phyloP scores from a whole-genome alignment of 2,888 invertebrate species.

The Clunio marinus region DNA sequence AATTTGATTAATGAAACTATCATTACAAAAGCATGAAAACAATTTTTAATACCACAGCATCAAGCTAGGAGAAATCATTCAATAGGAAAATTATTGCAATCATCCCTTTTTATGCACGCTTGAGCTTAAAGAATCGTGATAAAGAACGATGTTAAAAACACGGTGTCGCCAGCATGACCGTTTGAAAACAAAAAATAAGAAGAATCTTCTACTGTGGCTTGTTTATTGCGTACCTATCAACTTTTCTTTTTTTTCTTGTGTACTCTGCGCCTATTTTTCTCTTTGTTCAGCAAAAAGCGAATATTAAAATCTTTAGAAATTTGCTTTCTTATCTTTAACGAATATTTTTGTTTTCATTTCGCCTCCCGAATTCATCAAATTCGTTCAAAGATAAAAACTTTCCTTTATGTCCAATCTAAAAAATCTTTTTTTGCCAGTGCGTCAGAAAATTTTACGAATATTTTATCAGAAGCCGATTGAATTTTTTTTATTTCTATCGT shows the following conservation, averaged over 20 bases:
- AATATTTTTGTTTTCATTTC: slow-evolving; percentile 18
- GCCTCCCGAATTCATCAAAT: not conserved
- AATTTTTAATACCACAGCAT: slow-evolving; percentile 12
- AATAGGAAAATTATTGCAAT: slow-evolving; percentile 34
- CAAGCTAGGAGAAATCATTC: slow-evolving; percentile 1
- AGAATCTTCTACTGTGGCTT: slow-evolving; percentile 15
- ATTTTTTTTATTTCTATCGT: slow-evolving; percentile 24
- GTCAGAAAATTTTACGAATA: not conserved
- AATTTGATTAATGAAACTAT: slow-evolving; percentile 30
- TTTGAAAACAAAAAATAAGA: not conserved
- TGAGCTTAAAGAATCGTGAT: slow-evolving; percentile 20
- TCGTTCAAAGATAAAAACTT: slow-evolving; percentile 1
- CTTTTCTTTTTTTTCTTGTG: slow-evolving; percentile 18
- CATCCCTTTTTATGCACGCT: slow-evolving; percentile 28
- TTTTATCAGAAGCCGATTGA: slow-evolving; percentile 13
- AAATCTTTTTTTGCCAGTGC: not conserved
- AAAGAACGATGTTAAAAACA: slow-evolving; percentile 4
- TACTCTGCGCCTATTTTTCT: not conserved
- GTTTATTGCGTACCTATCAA: slow-evolving; percentile 37
- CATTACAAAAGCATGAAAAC: slow-evolving; percentile 19
- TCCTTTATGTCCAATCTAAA: not conserved
- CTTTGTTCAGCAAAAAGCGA: slow-evolving; percentile 17
- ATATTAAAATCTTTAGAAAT: slow-evolving; percentile 12
- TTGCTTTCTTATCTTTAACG: not conserved
- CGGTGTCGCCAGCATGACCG: slow-evolving; percentile 35